Percentiles rank a stretch among this genome's conserved stretches.
phyloP scores from a whole-genome alignment of 2,888 invertebrate species.

The Campoplex capitator region DNA sequence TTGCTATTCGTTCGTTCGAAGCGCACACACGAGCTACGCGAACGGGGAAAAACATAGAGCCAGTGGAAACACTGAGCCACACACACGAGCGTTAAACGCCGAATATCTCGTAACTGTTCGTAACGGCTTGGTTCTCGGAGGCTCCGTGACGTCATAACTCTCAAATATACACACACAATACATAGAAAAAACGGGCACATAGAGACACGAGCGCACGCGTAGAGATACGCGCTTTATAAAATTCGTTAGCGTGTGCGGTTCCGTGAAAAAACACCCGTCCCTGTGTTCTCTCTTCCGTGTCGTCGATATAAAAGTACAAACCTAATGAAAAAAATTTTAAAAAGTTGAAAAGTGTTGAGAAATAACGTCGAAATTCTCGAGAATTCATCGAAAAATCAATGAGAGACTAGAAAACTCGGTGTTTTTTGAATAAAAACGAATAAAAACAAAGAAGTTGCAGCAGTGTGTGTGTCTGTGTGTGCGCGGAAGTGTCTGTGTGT shows the following conservation, averaged over 20 bases:
- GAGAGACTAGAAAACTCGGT: not conserved
- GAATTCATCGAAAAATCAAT: not conserved
- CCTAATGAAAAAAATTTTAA: too few relatives aligned
- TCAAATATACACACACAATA: slow-evolving; percentile 52
- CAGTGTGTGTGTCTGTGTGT: not conserved
- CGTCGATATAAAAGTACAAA: not conserved
- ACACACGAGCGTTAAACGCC: slow-evolving; percentile 71
- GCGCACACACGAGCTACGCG: too few relatives aligned
- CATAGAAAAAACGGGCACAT: slow-evolving; percentile 25
- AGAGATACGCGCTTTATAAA: slow-evolving; percentile 61
- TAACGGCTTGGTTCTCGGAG: slow-evolving; percentile 64
- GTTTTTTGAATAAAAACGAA: not conserved
- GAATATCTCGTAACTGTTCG: slow-evolving; percentile 65
- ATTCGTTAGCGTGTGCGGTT: slow-evolving; percentile 18
- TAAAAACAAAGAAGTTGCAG: slow-evolving; percentile 21
- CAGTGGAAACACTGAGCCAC: slow-evolving; percentile 42
- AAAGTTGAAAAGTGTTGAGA: too few relatives aligned
- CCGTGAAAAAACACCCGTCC: slow-evolving; percentile 14
- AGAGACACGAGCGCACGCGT: slow-evolving; percentile 52
- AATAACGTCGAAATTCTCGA: not conserved
- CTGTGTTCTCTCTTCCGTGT: not conserved
- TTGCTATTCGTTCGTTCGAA: not conserved
- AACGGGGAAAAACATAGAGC: slow-evolving; percentile 40
- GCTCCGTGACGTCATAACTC: slow-evolving; percentile 75
- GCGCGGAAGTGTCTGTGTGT: not conserved